Evolutionary conservation across 1,140 invertebrate species (phyloP).

Genomic region (Tetramorium parvispinum): DNA sequence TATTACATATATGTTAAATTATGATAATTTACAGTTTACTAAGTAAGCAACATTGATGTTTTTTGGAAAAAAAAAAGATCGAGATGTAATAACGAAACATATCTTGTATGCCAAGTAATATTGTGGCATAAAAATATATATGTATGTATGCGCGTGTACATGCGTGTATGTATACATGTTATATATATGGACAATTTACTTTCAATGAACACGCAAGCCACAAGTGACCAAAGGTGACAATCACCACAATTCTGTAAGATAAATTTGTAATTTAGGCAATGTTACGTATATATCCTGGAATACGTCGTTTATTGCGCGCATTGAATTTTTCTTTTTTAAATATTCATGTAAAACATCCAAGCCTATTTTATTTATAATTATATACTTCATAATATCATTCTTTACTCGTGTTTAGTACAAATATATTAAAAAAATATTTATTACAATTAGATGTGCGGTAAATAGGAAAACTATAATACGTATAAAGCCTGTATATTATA

Average conservation of each 20-base stretch:
- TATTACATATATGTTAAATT: not conserved
- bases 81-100: conserved; percentile 22
- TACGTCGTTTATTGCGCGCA: conserved; percentile 10
- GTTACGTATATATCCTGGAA: not conserved
- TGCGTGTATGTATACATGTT: not conserved
- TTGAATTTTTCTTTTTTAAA: conserved; percentile 8
- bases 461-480: not conserved
- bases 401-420: conserved; percentile 5
- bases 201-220: conserved; percentile 39
- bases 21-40: not conserved
- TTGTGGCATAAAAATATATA: not conserved
- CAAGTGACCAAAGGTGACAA: conserved; percentile 61
- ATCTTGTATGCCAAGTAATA: conserved; percentile 25
- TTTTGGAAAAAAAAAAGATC: not conserved
- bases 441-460: not conserved
- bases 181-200: conserved; percentile 20
- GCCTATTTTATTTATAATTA: conserved; percentile 21
- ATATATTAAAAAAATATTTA: conserved; percentile 22
- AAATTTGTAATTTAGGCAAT: not conserved
- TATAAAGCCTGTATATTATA: conserved; percentile 1
- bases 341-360: not conserved
- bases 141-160: not conserved
- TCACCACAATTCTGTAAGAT: conserved; percentile 21
- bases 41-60: conserved; percentile 28
- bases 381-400: not conserved